Evolutionary conservation across 2,888 invertebrate species (phyloP).

Genomic region (Drosophila pegasa): DNA sequence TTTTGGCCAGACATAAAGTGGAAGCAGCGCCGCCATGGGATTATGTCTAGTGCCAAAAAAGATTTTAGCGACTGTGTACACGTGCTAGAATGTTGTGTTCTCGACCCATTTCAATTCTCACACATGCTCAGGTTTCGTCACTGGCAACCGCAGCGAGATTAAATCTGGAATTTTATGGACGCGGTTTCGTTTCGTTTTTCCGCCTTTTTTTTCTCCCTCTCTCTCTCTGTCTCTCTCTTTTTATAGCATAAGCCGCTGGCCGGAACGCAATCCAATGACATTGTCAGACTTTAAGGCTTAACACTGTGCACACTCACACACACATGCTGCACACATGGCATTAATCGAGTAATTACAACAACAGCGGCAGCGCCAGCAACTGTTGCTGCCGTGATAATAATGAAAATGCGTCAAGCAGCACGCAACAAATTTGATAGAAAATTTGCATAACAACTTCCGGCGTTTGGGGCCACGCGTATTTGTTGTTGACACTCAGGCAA

Average conservation of each 20-base stretch:
- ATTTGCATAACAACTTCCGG: constrained; percentile 76
- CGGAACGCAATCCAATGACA: constrained; percentile 23
- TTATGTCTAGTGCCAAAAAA: constrained; percentile 12
- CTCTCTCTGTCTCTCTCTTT: too few relatives aligned
- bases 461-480: constrained; percentile 48
- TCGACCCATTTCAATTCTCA: constrained; percentile 6
- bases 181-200: neutral
- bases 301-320: constrained; percentile 19
- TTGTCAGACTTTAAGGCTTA: constrained; percentile 52
- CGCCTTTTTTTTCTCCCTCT: neutral
- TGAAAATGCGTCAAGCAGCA: constrained; percentile 37
- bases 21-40: neutral
- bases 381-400: constrained; percentile 37
- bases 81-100: constrained; percentile 14
- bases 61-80: neutral
- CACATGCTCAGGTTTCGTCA: constrained; percentile 7
- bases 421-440: constrained; percentile 55
- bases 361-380: constrained; percentile 7
- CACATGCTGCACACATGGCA: constrained; percentile 28
- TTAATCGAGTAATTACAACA: constrained; percentile 54
- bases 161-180: constrained; percentile 21
- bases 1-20: neutral
- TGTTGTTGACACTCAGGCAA: constrained; percentile 38
- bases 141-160: constrained; percentile 32
- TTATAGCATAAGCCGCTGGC: constrained; percentile 23